Evolutionary conservation across 1,140 invertebrate genomes (phyloP).

Genomic region (Leptoteleia sp.): DNA sequence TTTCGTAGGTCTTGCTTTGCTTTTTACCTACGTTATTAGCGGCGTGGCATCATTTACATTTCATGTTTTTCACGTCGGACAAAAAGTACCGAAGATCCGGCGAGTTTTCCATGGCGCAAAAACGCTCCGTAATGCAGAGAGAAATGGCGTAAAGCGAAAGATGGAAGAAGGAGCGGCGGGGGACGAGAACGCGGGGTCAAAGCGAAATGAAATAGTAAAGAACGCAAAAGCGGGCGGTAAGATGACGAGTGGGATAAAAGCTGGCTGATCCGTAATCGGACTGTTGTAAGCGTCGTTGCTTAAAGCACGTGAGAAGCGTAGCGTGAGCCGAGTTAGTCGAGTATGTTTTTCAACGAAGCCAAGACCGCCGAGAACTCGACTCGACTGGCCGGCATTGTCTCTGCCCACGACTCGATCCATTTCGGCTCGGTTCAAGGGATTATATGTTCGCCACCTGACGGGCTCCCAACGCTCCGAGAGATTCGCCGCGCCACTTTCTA

Average conservation of each 20-base stretch:
- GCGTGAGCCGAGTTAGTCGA: constrained; percentile 39
- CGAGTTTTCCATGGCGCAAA: constrained; percentile 4
- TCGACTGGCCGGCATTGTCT: constrained; percentile 34
- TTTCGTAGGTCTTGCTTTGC: not conserved
- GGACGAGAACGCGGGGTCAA: constrained; percentile 15
- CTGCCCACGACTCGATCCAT: constrained; percentile 49
- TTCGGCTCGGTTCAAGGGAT: constrained; percentile 63
- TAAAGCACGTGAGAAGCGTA: constrained; percentile 51
- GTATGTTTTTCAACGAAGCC: constrained; percentile 54
- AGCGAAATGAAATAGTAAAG: constrained; percentile 50
- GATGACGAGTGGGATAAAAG: constrained; percentile 62
- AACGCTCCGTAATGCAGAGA: constrained; percentile 23
- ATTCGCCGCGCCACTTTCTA: constrained; percentile 21
- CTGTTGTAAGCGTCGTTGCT: constrained; percentile 52
- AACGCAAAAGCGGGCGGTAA: constrained; percentile 8
- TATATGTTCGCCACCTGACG: constrained; percentile 68
- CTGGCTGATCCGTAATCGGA: constrained; percentile 64
- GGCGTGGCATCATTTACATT: constrained; percentile 38
- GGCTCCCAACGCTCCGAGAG: constrained; percentile 56
- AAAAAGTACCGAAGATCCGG: constrained; percentile 34
- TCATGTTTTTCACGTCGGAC: constrained; percentile 9
- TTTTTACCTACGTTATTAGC: constrained; percentile 21
- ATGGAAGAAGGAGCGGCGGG: too few relatives aligned
- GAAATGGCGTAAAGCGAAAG: not conserved
- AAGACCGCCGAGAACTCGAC: constrained; percentile 43